Conservation (phyloP, 2,888 invertebrate species). For the Xestoiulus laeticollis region DNA sequence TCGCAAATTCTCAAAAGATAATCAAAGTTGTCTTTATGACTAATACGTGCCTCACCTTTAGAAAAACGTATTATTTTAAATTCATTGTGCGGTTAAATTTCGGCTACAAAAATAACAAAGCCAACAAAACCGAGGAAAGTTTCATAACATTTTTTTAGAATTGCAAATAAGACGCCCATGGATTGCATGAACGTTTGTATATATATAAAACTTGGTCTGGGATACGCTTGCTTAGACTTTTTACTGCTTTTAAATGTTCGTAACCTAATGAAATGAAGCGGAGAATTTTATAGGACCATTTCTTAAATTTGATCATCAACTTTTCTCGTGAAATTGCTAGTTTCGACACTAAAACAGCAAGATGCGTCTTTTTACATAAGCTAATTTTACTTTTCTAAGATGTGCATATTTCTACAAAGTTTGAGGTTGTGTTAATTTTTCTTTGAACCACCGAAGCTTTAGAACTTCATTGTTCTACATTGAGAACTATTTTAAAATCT, state of each 20-base stretch:
- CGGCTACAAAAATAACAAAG: not conserved
- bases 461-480: no score
- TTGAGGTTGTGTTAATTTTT: no score
- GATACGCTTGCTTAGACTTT: not conserved
- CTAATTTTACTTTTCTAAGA: not conserved
- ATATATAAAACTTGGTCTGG: not conserved
- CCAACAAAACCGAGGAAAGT: not conserved
- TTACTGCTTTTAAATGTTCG: not conserved
- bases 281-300: conserved; percentile 6
- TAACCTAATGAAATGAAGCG: conserved; percentile 36
- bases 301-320: conserved; percentile 9
- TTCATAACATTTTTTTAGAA: not conserved
- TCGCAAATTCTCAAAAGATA: not conserved
- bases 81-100: not conserved
- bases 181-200: not conserved
- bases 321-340: not conserved
- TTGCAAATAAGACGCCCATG: not conserved
- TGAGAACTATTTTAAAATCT: no score
- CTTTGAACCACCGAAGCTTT: no score
- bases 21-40: not conserved
- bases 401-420: no score
- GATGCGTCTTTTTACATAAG: not conserved
- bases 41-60: not conserved
- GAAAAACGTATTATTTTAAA: not conserved
- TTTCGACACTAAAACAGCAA: not conserved